Evolutionary conservation across 23 tunicate genomes (phyloP).

Genomic region (Ascidia mentula): DNA sequence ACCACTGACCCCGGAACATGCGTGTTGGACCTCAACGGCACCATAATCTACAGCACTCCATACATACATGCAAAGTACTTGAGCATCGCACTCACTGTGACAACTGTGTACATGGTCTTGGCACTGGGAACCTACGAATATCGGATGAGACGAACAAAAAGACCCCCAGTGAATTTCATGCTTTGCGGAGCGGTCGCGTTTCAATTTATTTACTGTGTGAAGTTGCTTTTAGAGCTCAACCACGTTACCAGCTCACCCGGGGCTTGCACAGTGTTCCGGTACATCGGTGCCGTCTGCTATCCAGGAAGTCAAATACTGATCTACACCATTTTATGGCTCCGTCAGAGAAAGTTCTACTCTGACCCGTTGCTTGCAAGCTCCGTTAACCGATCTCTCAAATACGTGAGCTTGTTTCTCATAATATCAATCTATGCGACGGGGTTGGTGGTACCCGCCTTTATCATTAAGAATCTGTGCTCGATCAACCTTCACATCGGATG

Average conservation of each 20-base stretch:
- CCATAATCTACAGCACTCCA: not conserved
- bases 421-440: not conserved
- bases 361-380: not conserved
- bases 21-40: not conserved
- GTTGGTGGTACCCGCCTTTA: not conserved
- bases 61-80: not conserved
- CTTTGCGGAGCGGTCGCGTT: not conserved
- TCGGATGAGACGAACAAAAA: not conserved
- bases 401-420: not conserved
- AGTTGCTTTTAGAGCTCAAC: not conserved
- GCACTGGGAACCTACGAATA: not conserved
- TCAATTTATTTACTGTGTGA: not conserved
- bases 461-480: not conserved
- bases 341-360: slow-evolving; percentile 21
- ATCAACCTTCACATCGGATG: not conserved
- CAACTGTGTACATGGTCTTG: not conserved
- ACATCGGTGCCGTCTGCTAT: not conserved
- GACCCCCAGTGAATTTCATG: not conserved
- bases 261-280: slow-evolving; percentile 10
- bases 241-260: not conserved
- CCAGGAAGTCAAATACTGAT: not conserved
- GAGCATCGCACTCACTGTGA: not conserved
- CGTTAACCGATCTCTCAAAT: not conserved
- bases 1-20: not conserved
- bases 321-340: slow-evolving; percentile 17